Base-by-base conservation (phyloP, 2,113 vertebrate genomes). In the Prochilodus magdalenae region DNA sequence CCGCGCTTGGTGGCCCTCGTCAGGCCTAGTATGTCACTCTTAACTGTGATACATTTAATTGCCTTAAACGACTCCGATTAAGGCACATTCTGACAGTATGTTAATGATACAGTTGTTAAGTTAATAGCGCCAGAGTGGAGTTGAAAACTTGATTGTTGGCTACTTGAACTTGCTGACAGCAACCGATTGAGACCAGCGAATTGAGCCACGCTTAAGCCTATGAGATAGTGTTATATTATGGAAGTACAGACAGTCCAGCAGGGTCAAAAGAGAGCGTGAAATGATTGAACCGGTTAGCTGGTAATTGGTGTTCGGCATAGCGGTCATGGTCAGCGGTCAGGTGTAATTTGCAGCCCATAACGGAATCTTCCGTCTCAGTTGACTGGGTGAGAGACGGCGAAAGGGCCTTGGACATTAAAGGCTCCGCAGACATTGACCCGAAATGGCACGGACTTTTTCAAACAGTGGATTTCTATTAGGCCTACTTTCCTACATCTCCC, bases 41-140 rank as follows among this genome's bases (percentile, higher is more conserved):
- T n/a, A 51, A 55, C 33, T 44, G 47, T n/a, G n/a, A n/a, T n/a
- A 67, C 55, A 51, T 67, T 15, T 27, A 36, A n/a, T 53, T 24
- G 47, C 66, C 24, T 44, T 24, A 77, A 24, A 18, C 8, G 22
- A 77, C 11, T 1, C 47, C n/a, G n/a, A 30, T 53, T 53, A 53
- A 53, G 62, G 27, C 27, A 4, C 1, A 27, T 24, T 76, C n/a
- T 47, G 30, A n/a, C 26, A 16, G 40, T 29, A 66, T 77, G 44
- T 24, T 77, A 77, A 77, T 55, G 47, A 67, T 18, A 33, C 47
- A 66, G 15, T 5, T 18, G 27, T n/a, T 77, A 77, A 36, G 44
- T 30, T 77, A 67, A 67, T 36, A 49, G 26, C 29, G 12, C 22
- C 5, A n/a, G 12, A 60, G 57, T 26, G 24, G 26, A 4, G n/a